These are phyloP conservation scores for Megaceryle maxima DNA, from an alignment of 2,113 vertebrate genomes.

Conservation along the genomic window DNA sequence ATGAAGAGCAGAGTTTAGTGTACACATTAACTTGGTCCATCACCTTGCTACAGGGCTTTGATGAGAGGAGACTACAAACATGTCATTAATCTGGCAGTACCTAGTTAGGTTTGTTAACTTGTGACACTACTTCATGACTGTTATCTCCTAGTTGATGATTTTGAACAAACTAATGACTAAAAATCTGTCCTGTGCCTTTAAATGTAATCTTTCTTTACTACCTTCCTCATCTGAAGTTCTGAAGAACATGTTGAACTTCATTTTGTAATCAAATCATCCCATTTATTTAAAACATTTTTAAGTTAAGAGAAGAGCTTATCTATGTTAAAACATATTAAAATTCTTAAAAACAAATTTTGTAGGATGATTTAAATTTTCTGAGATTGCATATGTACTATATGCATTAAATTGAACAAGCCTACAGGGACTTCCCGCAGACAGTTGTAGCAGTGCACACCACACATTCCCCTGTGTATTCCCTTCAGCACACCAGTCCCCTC, in stretches of 20 bases:
- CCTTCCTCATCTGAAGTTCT: background rate
- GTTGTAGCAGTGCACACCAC: rapidly evolving
- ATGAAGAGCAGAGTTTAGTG: background rate
- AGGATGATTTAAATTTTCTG: background rate
- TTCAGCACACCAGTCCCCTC: rapidly evolving
- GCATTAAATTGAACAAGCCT: background rate
- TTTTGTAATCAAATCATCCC: background rate
- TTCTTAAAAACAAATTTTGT: background rate
- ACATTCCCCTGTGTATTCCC: background rate
- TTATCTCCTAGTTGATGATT: background rate
- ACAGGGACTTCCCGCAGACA: background rate
- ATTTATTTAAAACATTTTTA: background rate
- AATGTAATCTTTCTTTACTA: background rate
- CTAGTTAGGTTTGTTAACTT: background rate
- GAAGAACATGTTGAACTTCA: background rate
- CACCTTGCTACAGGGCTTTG: background rate
- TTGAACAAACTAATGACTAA: background rate
- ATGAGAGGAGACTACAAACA: background rate
- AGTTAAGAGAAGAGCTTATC: background rate
- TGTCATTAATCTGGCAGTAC: background rate
- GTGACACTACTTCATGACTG: background rate
- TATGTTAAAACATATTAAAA: background rate
- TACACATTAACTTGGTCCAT: background rate
- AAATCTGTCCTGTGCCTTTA: background rate
- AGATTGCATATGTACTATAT: background rate